Evolutionary conservation across 2,888 invertebrate species (phyloP), one percentile per base, ranked within the genome.

Genomic region (Eupithecia pulchellata): DNA sequence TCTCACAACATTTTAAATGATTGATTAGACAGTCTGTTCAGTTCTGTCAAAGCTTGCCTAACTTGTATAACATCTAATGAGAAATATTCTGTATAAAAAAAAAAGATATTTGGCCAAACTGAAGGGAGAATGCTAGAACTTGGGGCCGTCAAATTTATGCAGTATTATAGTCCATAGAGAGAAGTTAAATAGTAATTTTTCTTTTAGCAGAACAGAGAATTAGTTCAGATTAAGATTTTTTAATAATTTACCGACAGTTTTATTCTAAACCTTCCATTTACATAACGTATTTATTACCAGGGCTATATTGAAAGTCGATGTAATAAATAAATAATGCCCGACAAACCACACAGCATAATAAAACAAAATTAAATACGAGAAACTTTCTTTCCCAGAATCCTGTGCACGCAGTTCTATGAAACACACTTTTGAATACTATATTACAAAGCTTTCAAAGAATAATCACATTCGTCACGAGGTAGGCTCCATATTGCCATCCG

Each of bases 361-460:
- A 42, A n/a, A 42, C n/a, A 8, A 42, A n/a, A 42, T 42, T 6
- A 8, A 42, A 17, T 42, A 2, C n/a, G 8, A 42, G n/a, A n/a
- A n/a, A 42, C 8, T n/a, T 42, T 42, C n/a, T n/a, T 42, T 20
- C 20, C 47, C 47, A 20, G 47, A 47, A 20, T 47, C 11, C 11
- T 1, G 2, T 9, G 20, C 9, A 47, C 20, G 47, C 20, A 5
- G 9, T 20, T 9, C 42, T 4, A 39, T 39, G 36, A 39, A 6
- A 39, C 14, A 47, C 4, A 5, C 32, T 55, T 17, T 55, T 47
- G 39, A 65, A 62, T 65, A 65, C 65, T 27, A 63, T 27, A 63
- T 72, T 58, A 57, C 63, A 52, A 64, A 63, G 68, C 68, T 72
- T 68, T 72, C 63, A 66, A 68, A 58, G 66, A 72, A 72, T 68